Conservation (phyloP, 2,797 vertebrate genomes). For the Galaxias olidus region DNA sequence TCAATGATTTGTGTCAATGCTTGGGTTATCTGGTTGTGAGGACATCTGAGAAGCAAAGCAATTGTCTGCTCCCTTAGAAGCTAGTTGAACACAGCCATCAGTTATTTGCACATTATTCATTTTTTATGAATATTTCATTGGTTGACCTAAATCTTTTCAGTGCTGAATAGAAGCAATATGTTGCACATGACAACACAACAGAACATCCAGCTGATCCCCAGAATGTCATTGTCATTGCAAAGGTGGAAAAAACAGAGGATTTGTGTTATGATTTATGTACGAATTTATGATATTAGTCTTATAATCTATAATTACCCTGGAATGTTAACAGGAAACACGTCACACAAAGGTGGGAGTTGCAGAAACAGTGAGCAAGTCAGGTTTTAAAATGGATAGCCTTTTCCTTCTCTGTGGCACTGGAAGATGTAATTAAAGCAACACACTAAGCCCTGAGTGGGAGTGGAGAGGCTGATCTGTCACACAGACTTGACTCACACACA, state of each 20-base stretch:
- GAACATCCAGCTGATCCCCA: slow-evolving; percentile 58
- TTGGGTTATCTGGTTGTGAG: no score
- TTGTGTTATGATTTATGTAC: no score
- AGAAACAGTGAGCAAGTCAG: slow-evolving; percentile 25
- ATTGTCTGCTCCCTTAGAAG: slow-evolving; percentile 23
- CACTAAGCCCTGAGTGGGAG: slow-evolving; percentile 39
- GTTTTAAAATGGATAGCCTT: slow-evolving; percentile 28
- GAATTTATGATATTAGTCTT: no score
- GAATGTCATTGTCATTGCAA: slow-evolving; percentile 31
- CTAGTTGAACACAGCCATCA: slow-evolving; percentile 59
- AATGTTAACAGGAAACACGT: slow-evolving; percentile 39
- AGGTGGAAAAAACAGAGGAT: slow-evolving; percentile 2
- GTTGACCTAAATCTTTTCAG: slow-evolving; percentile 75
- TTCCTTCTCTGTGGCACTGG: slow-evolving; percentile 24
- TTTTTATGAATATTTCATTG: slow-evolving; percentile 75
- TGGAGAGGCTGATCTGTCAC: slow-evolving; percentile 36
- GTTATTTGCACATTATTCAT: slow-evolving; percentile 67
- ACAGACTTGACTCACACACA: slow-evolving; percentile 36
- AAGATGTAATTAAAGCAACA: slow-evolving; percentile 58
- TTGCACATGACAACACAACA: slow-evolving; percentile 56
- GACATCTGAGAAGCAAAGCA: no score
- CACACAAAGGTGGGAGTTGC: slow-evolving; percentile 31
- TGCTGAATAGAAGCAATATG: slow-evolving; percentile 61
- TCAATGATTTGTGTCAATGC: no score
- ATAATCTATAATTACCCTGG: no score